Conservation (phyloP, 1,140 invertebrate species). For the Sycophaga agraensis region DNA sequence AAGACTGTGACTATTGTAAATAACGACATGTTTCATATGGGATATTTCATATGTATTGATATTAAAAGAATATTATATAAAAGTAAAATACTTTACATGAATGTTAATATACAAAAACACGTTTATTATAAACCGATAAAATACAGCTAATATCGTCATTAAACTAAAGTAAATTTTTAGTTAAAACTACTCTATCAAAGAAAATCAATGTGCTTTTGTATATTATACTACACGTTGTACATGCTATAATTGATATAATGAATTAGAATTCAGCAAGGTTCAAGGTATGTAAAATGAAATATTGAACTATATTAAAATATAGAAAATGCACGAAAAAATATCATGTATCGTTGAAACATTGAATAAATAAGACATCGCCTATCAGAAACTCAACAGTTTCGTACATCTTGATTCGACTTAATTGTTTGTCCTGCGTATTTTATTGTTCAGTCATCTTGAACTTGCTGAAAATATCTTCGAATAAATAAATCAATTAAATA, state of each 20-base stretch:
- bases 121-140: neutral
- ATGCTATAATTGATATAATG: neutral
- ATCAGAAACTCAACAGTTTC: no score
- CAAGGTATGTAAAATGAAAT: neutral
- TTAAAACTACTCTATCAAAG: neutral
- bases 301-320: no score
- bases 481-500: constrained; percentile 12
- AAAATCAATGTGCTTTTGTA: constrained; percentile 19
- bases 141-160: neutral
- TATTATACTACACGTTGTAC: constrained; percentile 13
- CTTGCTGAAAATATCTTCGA: no score
- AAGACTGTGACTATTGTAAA: constrained; percentile 26
- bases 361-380: no score
- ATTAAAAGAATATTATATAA: constrained; percentile 8
- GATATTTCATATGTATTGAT: constrained; percentile 15
- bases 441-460: no score
- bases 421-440: no score
- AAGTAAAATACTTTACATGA: constrained; percentile 1
- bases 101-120: constrained; percentile 11
- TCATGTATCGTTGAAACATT: no score
- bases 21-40: constrained; percentile 10
- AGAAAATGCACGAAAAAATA: no score
- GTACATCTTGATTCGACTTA: no score
- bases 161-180: no score
- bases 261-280: neutral